Evolutionary conservation across 1,140 invertebrate genomes (phyloP).

Genomic region (Bombus polaris): DNA sequence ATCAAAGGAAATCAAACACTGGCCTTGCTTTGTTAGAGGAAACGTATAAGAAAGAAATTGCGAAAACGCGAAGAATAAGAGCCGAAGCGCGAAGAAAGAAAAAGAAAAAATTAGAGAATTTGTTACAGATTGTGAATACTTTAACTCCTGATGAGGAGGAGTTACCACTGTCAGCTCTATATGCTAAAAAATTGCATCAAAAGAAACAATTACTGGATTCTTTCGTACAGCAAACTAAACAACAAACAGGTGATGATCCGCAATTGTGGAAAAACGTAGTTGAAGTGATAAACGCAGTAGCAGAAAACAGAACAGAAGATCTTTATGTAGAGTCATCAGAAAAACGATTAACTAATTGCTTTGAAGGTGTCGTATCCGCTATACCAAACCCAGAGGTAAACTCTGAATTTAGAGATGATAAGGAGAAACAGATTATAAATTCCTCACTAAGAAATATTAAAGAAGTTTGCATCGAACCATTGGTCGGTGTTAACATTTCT

Average conservation of each 20-base stretch:
- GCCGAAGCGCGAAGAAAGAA: constrained; percentile 49
- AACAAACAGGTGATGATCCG: constrained; percentile 23
- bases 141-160: constrained; percentile 64
- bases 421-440: background rate
- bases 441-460: background rate
- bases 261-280: constrained; percentile 58
- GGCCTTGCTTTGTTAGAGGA: constrained; percentile 73
- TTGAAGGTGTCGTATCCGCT: background rate
- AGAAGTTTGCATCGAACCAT: background rate
- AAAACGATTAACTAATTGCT: background rate
- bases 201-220: constrained; percentile 33
- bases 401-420: background rate
- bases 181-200: constrained; percentile 45
- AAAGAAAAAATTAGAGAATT: constrained; percentile 47
- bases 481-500: too few species aligned
- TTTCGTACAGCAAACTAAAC: constrained; percentile 32
- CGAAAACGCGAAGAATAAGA: constrained; percentile 50
- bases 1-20: constrained; percentile 60
- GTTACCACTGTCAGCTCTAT: constrained; percentile 50
- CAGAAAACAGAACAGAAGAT: constrained; percentile 51
- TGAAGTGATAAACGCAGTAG: constrained; percentile 70
- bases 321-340: constrained; percentile 10
- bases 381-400: background rate
- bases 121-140: constrained; percentile 13
- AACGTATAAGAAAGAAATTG: constrained; percentile 70